These are phyloP conservation scores for Cyclina sinensis DNA, from an alignment of 1,140 invertebrate genomes.

Conservation along the genomic window DNA sequence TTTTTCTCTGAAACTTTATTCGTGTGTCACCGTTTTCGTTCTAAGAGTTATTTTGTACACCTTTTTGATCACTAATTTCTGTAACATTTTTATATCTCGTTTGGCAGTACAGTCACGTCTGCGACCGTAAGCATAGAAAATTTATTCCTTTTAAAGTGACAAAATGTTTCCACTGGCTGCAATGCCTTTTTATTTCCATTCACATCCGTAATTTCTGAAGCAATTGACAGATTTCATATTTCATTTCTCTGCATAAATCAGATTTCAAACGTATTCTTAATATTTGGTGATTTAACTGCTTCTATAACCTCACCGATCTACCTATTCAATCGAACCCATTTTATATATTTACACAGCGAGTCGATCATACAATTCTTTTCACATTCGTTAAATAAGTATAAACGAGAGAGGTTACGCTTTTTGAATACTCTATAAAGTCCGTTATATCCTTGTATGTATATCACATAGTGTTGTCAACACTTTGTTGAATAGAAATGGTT, in stretches of 20 bases:
- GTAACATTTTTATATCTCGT: not conserved
- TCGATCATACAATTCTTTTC: constrained; percentile 18
- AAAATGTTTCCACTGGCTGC: not conserved
- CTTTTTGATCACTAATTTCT: no score
- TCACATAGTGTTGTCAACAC: constrained; percentile 11
- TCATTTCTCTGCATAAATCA: constrained; percentile 26
- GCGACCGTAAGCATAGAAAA: not conserved
- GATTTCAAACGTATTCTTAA: not conserved
- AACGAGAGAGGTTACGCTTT: not conserved
- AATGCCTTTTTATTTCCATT: constrained; percentile 37
- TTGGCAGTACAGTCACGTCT: not conserved
- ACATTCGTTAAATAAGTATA: constrained; percentile 31
- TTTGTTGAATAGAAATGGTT: not conserved
- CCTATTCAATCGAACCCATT: constrained; percentile 26
- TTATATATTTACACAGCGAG: constrained; percentile 4
- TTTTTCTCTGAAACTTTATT: no score
- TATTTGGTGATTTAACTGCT: constrained; percentile 1
- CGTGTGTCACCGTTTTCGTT: no score
- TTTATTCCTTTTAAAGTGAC: constrained; percentile 21
- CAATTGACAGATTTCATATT: constrained; percentile 27
- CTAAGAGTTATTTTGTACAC: no score
- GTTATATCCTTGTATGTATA: not conserved
- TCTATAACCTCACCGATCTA: constrained; percentile 14
- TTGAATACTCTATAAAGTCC: constrained; percentile 9
- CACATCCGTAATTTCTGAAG: not conserved